Base-by-base conservation (phyloP, 2,888 invertebrate genomes). In the Mythimna ferrago region DNA sequence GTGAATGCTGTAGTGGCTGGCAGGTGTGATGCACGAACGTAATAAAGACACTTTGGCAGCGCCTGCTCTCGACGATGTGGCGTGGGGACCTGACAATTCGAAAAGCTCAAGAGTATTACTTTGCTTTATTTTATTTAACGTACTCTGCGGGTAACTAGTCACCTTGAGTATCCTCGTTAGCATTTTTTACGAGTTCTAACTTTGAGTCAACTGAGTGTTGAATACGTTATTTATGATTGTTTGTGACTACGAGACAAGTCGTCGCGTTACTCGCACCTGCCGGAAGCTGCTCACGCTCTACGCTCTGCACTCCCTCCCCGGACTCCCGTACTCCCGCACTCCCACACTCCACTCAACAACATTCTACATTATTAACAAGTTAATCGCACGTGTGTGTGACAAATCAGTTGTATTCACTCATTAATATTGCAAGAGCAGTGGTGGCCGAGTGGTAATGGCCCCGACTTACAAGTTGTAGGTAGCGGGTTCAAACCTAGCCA, bases 161-260 rank as follows among this genome's bases (percentile, higher is more conserved):
- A 11, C 44, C 44, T 10, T 44, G 2, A 44, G 44, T 44, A 44
- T 44, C 11, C 4, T 11, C 21, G 26, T 26, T 2, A 19, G 26
- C 19, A 38, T 14, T 11, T 38, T 5, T 63, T 44, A 35, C 21
- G 32, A 64, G 6, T 4, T 54, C 11, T 21, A 21, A 16, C 54
- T 35, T 38, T 21, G 4, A 16, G 21, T 54, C 54, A 56, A 41
- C 14, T 51, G n/a, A 32, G 63, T 41, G 14, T 19, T 16, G 26
- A 32, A 16, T 69, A 35, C 21, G 48, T 66, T 66, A 21, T 57
- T 35, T 56, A 70, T 35, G 58, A 19, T 6, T 21, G 14, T 19
- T 41, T 16, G 4, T 21, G n/a, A 53, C 38, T 26, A 21, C 38
- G 14, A 48, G 21, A 70, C 21, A 38, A 67, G n/a, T 71, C 11